Base-by-base conservation (phyloP, 35 echinoderm and acorn worm genomes). In the Heliocidaris erythrogramma region DNA sequence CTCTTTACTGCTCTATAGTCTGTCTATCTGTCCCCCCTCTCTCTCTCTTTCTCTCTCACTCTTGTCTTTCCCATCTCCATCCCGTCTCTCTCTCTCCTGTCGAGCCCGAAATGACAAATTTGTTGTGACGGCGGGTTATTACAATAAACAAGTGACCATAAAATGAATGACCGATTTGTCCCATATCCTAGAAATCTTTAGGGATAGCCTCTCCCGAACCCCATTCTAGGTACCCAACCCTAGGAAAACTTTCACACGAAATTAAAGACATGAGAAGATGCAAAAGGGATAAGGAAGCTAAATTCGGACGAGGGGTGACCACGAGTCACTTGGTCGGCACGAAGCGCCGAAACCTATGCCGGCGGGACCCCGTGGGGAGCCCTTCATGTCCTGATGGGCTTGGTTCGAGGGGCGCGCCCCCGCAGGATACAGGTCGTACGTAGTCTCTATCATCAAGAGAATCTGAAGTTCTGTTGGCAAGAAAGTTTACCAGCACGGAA, bases 101-200 rank as follows among this genome's bases (percentile, higher is more conserved):
- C 27, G 21, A 78, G 27, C 27, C 65, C 21, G 0, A 92, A 92
- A 92, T 30, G 49, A 92, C 91, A 48, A 92, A 92, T 52, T 92
- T 92, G 91, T 92, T 92, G n/a, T 59, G 91, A 92, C 49, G 47
- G 91, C 47, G 11, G 48, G 47, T 92, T 92, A 92, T 49, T 92
- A 92, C 47, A 92, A 92, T 48, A 92, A 92, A 92, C 49, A 92
- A 92, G 49, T 92, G 91, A 92, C 91, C 91, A 92, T 92, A 48
- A 92, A 92, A 92, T 92, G 91, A 92, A 92, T 92, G 91, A 49
- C 91, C 91, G 91, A 92, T 17, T 92, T 92, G 91, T 92, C 50
- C 49, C 30, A 92, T 14, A 92, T 92, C 91, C 49, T 0, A 59
- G 91, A 92, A 92, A 92, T 59, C 91, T 92, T 49, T 24, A 59